These are phyloP conservation scores for Babyrousa celebensis DNA, from an alignment of 2,797 vertebrate species.

Conservation along the genomic window DNA sequence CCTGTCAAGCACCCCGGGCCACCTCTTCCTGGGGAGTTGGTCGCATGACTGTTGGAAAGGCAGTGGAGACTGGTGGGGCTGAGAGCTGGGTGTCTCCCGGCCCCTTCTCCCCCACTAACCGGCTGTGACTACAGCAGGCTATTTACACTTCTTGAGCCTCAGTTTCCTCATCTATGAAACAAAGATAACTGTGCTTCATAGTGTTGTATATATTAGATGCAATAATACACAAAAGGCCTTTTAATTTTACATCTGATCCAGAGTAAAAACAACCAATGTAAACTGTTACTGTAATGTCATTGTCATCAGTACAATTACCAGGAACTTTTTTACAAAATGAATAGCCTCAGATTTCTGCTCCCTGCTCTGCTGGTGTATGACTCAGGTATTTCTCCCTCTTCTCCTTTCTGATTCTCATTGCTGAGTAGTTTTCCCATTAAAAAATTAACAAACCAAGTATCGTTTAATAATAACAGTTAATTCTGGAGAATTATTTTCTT, in stretches of 20 bases:
- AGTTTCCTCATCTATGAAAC: conserved; percentile 12
- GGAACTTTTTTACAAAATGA: neutral
- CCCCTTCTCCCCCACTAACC: too few species aligned
- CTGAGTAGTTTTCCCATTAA: conserved; percentile 29
- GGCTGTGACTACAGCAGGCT: neutral
- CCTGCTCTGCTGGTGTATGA: neutral
- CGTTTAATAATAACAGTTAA: neutral
- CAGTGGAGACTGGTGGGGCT: neutral
- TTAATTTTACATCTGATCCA: neutral
- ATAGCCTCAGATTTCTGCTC: neutral
- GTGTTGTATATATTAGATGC: neutral
- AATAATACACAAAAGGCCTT: neutral
- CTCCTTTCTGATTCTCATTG: conserved; percentile 56
- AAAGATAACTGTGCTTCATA: neutral
- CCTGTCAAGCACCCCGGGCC: neutral
- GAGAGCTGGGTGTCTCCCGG: neutral
- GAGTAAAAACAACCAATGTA: conserved; percentile 16
- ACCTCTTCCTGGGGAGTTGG: neutral
- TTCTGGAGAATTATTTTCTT: conserved; percentile 13
- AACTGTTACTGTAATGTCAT: neutral
- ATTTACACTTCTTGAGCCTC: neutral
- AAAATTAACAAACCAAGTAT: conserved; percentile 15
- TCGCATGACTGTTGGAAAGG: neutral
- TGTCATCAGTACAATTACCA: conserved; percentile 4
- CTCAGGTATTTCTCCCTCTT: neutral